A percentile compares a stretch with the other conserved stretches of the same genome.
Evolutionary conservation across 2,888 invertebrate genomes (phyloP).

Genomic region (Agrotis clavis): DNA sequence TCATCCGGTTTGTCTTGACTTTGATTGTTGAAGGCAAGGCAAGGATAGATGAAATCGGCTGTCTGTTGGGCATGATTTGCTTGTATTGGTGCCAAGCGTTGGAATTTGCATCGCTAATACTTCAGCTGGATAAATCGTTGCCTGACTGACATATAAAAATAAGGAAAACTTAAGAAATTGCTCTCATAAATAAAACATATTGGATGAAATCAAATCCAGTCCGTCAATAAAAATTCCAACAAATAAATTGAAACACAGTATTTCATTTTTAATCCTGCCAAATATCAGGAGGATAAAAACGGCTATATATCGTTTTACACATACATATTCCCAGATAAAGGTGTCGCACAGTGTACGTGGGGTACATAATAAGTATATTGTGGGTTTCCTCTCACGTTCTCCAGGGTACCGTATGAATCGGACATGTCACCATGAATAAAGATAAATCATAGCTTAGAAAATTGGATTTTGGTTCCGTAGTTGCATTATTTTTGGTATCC

Average conservation of each 20-base stretch:
- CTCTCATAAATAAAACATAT: constrained; percentile 27
- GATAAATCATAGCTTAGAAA: constrained; percentile 65
- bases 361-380: constrained; percentile 66
- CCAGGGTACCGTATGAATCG: constrained; percentile 65
- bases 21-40: constrained; percentile 38
- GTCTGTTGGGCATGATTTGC: constrained; percentile 34
- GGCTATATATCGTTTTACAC: constrained; percentile 55
- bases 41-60: constrained; percentile 44
- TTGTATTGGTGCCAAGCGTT: constrained; percentile 40
- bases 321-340: constrained; percentile 71
- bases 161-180: constrained; percentile 3
- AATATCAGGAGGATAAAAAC: constrained; percentile 36
- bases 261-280: constrained; percentile 44
- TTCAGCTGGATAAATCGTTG: constrained; percentile 18
- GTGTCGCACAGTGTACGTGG: constrained; percentile 71
- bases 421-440: constrained; percentile 66
- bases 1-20: constrained; percentile 33
- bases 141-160: constrained; percentile 1
- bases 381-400: constrained; percentile 64
- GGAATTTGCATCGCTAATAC: constrained; percentile 24
- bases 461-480: constrained; percentile 61
- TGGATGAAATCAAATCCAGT: constrained; percentile 17
- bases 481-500: constrained; percentile 45
- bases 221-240: constrained; percentile 35
- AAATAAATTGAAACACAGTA: constrained; percentile 38